These are phyloP conservation scores for Biston betularia DNA, from an alignment of 2,888 invertebrate genomes.

Conservation along the genomic window DNA sequence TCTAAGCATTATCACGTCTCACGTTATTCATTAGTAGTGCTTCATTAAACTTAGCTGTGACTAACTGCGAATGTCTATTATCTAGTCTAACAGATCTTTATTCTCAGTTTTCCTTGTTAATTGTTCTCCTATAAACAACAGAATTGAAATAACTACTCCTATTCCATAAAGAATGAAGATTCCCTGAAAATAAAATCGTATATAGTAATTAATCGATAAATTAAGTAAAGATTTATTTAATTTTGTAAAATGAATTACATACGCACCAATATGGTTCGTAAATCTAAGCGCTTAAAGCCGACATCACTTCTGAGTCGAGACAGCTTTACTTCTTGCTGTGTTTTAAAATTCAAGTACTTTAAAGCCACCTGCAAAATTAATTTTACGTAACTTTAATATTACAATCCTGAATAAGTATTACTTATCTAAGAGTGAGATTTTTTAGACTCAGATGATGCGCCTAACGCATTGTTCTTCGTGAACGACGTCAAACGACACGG, in stretches of 20 bases:
- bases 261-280: constrained; percentile 68
- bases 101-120: constrained; percentile 20
- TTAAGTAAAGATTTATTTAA: background rate
- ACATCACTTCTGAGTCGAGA: constrained; percentile 70
- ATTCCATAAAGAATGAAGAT: constrained; percentile 65
- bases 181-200: constrained; percentile 61
- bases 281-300: constrained; percentile 60
- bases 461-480: too few species aligned
- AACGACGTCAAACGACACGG: too few species aligned
- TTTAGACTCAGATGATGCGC: too few species aligned
- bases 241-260: too few species aligned
- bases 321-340: constrained; percentile 82
- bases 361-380: constrained; percentile 76
- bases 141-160: constrained; percentile 56
- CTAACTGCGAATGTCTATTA: too few species aligned
- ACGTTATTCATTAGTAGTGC: too few species aligned
- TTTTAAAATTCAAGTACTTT: constrained; percentile 79
- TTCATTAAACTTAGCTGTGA: too few species aligned
- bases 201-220: background rate
- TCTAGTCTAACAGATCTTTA: too few species aligned
- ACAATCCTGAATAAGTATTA: too few species aligned
- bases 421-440: too few species aligned
- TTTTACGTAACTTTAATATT: background rate
- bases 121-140: constrained; percentile 60
- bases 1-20: too few species aligned